phyloP scores from a whole-genome alignment of 2,113 vertebrate species.

The Gymnogyps californianus region DNA sequence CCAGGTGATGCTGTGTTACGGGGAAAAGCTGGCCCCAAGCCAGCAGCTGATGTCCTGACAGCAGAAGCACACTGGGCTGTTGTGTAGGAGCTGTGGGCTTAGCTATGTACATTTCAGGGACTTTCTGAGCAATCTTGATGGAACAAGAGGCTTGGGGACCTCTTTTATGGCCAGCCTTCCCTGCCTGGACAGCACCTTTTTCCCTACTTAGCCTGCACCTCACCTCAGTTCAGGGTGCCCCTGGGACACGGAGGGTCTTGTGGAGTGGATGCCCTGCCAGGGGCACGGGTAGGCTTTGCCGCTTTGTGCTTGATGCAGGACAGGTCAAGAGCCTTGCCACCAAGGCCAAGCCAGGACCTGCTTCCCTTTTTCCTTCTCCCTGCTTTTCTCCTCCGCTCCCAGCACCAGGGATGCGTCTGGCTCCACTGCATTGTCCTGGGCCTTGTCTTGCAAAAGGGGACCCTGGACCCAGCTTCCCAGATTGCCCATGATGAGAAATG shows the following conservation, averaged over 20 bases:
- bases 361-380: neutral
- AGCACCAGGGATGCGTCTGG: neutral
- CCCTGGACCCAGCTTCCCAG: neutral
- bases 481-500: neutral
- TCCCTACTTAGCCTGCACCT: neutral
- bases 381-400: neutral
- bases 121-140: neutral
- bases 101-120: neutral
- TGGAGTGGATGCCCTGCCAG: neutral
- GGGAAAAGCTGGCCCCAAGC: neutral
- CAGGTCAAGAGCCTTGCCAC: neutral
- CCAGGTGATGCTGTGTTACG: neutral
- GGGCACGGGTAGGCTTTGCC: neutral
- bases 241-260: fast-evolving
- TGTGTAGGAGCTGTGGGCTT: neutral
- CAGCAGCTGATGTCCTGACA: neutral
- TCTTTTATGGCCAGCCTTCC: neutral
- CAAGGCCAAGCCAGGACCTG: neutral
- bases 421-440: neutral
- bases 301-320: neutral
- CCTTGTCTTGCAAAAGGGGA: neutral
- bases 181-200: neutral
- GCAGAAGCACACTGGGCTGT: neutral
- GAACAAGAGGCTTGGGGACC: neutral
- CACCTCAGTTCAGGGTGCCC: neutral